phyloP scores from a whole-genome alignment of 2,113 vertebrate genomes.

The Rallus limicola region DNA sequence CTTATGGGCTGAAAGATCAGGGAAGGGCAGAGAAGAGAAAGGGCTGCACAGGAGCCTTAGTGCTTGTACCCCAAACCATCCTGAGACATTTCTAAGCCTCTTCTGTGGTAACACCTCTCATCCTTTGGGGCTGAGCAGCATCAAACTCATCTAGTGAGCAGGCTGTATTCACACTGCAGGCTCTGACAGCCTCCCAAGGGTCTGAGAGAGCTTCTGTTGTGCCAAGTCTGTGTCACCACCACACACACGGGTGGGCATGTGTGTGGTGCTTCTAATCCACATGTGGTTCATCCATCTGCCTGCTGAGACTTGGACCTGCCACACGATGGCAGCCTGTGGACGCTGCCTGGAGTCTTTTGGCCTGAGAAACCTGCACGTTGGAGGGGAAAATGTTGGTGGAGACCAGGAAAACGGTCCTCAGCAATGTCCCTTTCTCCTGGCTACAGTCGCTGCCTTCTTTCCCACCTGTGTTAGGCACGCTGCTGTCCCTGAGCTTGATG shows the following conservation, averaged over 20 bases:
- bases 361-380: not conserved
- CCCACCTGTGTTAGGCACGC: not conserved
- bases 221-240: not conserved
- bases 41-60: not conserved
- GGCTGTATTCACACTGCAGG: not conserved
- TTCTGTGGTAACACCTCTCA: not conserved
- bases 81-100: not conserved
- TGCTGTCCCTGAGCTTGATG: rapidly evolving
- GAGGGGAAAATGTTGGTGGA: not conserved
- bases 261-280: not conserved
- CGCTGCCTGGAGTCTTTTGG: not conserved
- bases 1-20: not conserved
- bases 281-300: not conserved
- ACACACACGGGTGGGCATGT: too few relatives aligned
- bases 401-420: not conserved
- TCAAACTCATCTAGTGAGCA: not conserved
- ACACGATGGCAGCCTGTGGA: conserved; percentile 70
- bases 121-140: not conserved
- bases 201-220: too few relatives aligned
- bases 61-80: not conserved
- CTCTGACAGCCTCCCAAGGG: not conserved
- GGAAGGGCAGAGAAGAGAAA: not conserved
- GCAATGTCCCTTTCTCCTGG: not conserved
- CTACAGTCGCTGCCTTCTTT: not conserved
- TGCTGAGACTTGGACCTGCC: conserved; percentile 5